These are phyloP conservation scores for Chrysaora quinquecirrha DNA, from an alignment of 30 jellyfish, hydroid and myxozoan genomes.

Conservation along the genomic window DNA sequence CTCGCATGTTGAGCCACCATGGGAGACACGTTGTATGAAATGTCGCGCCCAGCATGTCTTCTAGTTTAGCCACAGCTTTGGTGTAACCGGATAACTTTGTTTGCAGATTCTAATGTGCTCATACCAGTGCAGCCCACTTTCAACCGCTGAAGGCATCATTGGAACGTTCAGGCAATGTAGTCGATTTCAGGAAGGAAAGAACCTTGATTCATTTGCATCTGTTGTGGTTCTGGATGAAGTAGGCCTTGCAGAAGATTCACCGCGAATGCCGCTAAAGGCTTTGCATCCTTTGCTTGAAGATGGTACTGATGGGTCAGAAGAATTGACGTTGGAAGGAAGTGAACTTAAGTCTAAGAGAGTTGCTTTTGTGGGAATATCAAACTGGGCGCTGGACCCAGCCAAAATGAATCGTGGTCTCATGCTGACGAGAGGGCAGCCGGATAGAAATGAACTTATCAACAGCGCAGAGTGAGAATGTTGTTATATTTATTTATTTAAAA, in stretches of 20 bases:
- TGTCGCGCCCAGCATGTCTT: too few relatives aligned
- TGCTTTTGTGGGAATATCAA: slow-evolving; percentile 82
- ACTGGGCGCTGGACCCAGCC: slow-evolving; percentile 88
- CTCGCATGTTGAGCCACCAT: too few relatives aligned
- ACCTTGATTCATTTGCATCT: slow-evolving; percentile 68
- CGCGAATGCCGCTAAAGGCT: slow-evolving; percentile 90
- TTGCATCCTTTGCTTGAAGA: slow-evolving; percentile 87
- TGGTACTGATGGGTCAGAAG: slow-evolving; percentile 93
- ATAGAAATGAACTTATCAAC: slow-evolving; percentile 49
- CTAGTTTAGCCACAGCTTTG: too few relatives aligned
- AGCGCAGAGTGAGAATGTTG: slow-evolving; percentile 67
- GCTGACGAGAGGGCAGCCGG: slow-evolving; percentile 77
- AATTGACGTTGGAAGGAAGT: slow-evolving; percentile 61
- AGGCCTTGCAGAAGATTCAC: slow-evolving; percentile 88
- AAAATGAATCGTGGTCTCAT: slow-evolving; percentile 82
- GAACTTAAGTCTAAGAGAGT: slow-evolving; percentile 63
- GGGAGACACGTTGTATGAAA: too few relatives aligned
- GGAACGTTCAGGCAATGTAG: slow-evolving; percentile 73
- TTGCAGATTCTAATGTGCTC: slow-evolving; percentile 78
- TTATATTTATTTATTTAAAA: too few relatives aligned
- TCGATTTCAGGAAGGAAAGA: slow-evolving; percentile 83
- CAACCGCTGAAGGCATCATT: slow-evolving; percentile 78
- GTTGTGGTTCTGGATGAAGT: slow-evolving; percentile 91
- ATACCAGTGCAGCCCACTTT: slow-evolving; percentile 85
- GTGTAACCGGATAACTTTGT: too few relatives aligned